Evolutionary conservation across 2,797 vertebrate genomes (phyloP).

Genomic region (Ispidina lecontei): DNA sequence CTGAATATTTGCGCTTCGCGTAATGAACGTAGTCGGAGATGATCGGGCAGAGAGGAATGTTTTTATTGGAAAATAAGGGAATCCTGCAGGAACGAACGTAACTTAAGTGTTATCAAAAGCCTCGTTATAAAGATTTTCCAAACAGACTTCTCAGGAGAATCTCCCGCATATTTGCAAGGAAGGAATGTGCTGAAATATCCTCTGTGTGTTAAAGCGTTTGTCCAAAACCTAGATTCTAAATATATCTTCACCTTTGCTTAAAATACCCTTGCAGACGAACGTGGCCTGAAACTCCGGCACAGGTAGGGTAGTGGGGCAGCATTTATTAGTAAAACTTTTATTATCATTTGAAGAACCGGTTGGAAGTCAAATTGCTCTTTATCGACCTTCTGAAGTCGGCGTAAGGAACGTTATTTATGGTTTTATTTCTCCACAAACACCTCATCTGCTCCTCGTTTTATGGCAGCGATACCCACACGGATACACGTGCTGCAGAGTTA

Average conservation of each 20-base stretch:
- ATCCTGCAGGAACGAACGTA: constrained; percentile 6
- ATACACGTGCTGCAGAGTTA: neutral
- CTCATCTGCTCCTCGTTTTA: neutral
- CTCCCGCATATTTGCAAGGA: neutral
- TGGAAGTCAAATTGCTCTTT: neutral
- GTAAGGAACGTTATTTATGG: neutral
- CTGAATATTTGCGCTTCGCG: constrained; percentile 5
- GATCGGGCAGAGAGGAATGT: constrained; percentile 4
- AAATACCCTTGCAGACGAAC: neutral
- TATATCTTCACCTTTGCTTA: constrained; percentile 5
- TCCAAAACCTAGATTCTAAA: constrained; percentile 16
- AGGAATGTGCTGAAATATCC: neutral
- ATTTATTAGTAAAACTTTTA: neutral
- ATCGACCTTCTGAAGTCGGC: neutral
- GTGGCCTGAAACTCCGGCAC: neutral
- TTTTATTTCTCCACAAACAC: neutral
- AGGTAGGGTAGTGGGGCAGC: neutral
- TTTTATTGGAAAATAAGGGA: constrained; percentile 36
- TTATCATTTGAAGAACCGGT: neutral
- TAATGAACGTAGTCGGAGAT: neutral
- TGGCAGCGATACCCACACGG: neutral
- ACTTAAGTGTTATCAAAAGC: constrained; percentile 3
- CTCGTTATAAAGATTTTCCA: neutral
- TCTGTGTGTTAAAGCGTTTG: neutral
- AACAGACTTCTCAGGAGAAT: neutral